These are phyloP conservation scores for Zaprionus nigranus DNA, from an alignment of 1,140 invertebrate species.

Conservation along the genomic window DNA sequence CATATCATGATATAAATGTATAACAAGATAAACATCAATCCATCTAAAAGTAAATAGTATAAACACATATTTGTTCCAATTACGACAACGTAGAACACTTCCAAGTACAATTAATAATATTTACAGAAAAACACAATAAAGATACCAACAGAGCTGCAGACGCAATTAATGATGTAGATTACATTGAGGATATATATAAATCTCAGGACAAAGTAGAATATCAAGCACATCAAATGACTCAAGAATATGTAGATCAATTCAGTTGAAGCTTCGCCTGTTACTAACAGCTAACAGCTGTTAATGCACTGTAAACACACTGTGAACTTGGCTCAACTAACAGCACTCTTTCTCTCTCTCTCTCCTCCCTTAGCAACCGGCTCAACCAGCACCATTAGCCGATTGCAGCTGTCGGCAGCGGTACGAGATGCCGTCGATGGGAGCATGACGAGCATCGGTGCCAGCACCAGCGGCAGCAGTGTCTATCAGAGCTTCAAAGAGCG, in stretches of 20 bases:
- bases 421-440: conserved; percentile 51
- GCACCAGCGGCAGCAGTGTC: conserved; percentile 41
- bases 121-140: no score
- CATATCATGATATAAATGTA: no score
- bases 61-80: no score
- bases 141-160: no score
- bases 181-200: no score
- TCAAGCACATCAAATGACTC: not conserved
- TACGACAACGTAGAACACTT: no score
- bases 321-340: conserved; percentile 1
- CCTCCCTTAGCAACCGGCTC: conserved; percentile 28
- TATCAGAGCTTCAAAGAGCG: conserved; percentile 74
- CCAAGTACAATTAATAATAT: no score
- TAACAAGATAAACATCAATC: no score
- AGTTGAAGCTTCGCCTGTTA: conserved; percentile 13
- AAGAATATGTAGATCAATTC: not conserved
- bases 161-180: no score
- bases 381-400: conserved; percentile 18
- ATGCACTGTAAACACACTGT: not conserved
- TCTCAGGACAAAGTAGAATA: not conserved
- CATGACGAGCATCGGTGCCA: conserved; percentile 15
- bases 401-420: conserved; percentile 9
- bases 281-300: conserved; percentile 9
- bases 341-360: not conserved
- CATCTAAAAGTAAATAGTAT: no score